A percentile compares a stretch with the other conserved stretches of the same genome.
Conservation (phyloP, 2,888 invertebrate species). For the Automeris io region DNA sequence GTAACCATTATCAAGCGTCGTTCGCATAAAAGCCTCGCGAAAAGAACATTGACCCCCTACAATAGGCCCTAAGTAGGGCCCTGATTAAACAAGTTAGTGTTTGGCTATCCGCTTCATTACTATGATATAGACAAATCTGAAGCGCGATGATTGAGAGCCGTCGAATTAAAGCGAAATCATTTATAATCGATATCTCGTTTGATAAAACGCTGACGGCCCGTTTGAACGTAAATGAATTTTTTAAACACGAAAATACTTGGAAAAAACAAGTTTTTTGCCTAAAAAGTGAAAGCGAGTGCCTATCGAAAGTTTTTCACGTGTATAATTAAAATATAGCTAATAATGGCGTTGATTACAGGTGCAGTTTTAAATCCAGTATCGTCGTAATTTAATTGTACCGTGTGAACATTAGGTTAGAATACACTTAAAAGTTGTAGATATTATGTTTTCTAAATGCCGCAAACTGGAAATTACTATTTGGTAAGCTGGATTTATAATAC, state of each 20-base stretch:
- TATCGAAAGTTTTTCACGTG: no score
- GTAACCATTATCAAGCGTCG: no score
- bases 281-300: no score
- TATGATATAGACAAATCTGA: conserved; percentile 14
- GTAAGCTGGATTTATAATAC: no score
- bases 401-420: no score
- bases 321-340: no score
- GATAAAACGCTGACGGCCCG: conserved; percentile 6
- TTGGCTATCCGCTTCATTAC: conserved; percentile 1
- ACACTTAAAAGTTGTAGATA: no score
- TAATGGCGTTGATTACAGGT: no score
- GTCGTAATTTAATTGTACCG: no score
- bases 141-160: conserved; percentile 18
- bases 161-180: conserved; percentile 17
- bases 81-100: not conserved
- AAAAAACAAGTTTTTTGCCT: not conserved
- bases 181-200: conserved; percentile 12
- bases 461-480: no score
- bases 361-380: no score
- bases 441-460: no score
- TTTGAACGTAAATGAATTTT: not conserved
- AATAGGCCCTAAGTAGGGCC: not conserved
- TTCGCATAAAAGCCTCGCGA: not conserved
- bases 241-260: not conserved
- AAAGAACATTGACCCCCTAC: not conserved